Conservation (phyloP, 1,140 invertebrate genomes). For the Diorhabda carinulata region DNA sequence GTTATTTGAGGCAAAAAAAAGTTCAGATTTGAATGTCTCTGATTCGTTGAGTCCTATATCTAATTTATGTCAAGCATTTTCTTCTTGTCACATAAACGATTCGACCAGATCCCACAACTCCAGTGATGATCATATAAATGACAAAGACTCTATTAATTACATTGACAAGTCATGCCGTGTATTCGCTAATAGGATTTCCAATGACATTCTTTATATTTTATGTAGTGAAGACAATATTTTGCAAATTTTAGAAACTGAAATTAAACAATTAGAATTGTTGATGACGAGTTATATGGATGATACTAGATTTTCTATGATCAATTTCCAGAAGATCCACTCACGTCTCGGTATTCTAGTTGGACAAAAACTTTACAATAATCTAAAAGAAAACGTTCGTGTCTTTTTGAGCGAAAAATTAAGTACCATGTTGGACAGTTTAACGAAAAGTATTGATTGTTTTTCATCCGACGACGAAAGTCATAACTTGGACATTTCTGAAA, state of each 20-base stretch:
- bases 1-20: not conserved
- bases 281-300: conserved; percentile 64
- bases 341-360: conserved; percentile 58
- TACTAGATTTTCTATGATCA: conserved; percentile 53
- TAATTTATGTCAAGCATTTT: conserved; percentile 55
- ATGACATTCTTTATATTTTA: conserved; percentile 45
- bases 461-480: conserved; percentile 47
- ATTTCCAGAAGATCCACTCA: conserved; percentile 61
- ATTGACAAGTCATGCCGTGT: conserved; percentile 55
- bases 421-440: conserved; percentile 28
- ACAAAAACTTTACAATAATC: conserved; percentile 41
- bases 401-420: conserved; percentile 23
- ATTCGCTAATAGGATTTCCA: conserved; percentile 61
- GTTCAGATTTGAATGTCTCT: not conserved
- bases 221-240: conserved; percentile 39
- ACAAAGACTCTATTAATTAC: conserved; percentile 30
- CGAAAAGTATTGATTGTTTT: conserved; percentile 48
- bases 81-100: conserved; percentile 51
- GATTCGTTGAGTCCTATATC: conserved; percentile 52
- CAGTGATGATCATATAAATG: conserved; percentile 10
- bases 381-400: conserved; percentile 22
- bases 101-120: conserved; percentile 4
- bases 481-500: conserved; percentile 20
- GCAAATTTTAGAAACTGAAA: conserved; percentile 55
- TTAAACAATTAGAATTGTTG: conserved; percentile 62